A percentile compares a stretch with the other conserved stretches of the same genome.
phyloP scores from a whole-genome alignment of 2,113 vertebrate species.

The Clarias batrachus region DNA sequence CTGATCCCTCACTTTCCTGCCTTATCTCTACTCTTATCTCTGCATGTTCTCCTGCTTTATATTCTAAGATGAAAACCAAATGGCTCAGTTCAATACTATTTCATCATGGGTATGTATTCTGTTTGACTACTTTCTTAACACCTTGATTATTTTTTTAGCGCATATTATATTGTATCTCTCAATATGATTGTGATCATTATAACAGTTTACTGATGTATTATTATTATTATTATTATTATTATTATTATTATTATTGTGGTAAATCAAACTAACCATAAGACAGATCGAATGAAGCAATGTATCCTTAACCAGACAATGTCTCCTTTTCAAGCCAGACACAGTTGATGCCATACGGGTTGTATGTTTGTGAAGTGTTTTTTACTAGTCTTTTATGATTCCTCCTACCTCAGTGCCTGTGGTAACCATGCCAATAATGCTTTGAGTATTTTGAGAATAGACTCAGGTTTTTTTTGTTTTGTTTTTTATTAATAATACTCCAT shows the following conservation, averaged over 20 bases:
- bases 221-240: not conserved
- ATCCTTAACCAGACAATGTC: not conserved
- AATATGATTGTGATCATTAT: not conserved
- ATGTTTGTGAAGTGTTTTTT: not conserved
- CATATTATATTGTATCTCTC: not conserved
- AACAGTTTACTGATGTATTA: not conserved
- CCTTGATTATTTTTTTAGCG: not conserved
- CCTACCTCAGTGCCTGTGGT: not conserved
- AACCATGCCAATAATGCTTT: not conserved
- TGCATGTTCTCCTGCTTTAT: not conserved
- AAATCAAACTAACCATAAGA: not conserved
- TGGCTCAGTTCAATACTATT: not conserved
- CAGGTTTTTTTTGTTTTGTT: not conserved
- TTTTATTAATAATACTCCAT: no score
- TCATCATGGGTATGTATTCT: not conserved
- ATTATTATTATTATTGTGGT: not conserved
- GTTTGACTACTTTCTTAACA: not conserved
- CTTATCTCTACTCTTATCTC: conserved; percentile 3
- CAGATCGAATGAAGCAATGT: not conserved
- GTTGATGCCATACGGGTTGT: not conserved
- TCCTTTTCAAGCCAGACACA: not conserved
- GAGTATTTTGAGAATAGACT: not conserved
- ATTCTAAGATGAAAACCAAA: not conserved
- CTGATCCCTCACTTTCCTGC: not conserved
- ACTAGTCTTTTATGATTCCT: not conserved